Base-by-base conservation (phyloP, 2,888 invertebrate genomes). In the Tipula lateralis region DNA sequence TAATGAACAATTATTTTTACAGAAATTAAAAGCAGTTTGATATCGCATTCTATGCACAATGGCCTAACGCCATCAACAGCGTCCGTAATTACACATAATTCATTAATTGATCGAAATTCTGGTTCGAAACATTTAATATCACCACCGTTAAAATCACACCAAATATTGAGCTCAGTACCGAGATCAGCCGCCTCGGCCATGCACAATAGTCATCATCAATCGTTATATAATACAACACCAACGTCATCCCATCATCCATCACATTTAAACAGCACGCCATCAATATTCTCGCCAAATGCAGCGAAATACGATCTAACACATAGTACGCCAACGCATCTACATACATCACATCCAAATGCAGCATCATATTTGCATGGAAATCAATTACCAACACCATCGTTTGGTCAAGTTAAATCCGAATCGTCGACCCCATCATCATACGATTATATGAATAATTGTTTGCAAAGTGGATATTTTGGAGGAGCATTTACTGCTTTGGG, bases 401-500 rank as follows among this genome's bases (percentile, higher is more conserved):
- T 85, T 84, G 36, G 83, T 84, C 16, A 44, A 34, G 84, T 84
- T 7, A 84, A 84, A 44, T 44, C 84, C 29, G 87, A 87, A 87
- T 44, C 50, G 12, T 29, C 44, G 9, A 29, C 44, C 1, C 66
- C 84, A 4, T 44, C 84, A 85, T 44, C 84, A 85, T 90, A 90
- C 85, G 90, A 90, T 86, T 90, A 90, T 86, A 89, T 90, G 86
- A 90, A 90, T 85, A 90, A 90, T 86, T 90, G 90, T 80, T 50
- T 86, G 24, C 85, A 85, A 83, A 85, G 83, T 84, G 85, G 86
- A 82, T 90, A 90, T 85, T 90, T 90, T 85, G 90, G 90, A 0
- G 88, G 89, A 2, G 88, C 90, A 6, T 90, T 90, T 86, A 89
- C 89, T 0, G 88, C 89, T 7, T 85, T 90, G 84, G 88, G 4